Percentiles rank a stretch among this genome's conserved stretches.
phyloP scores from a whole-genome alignment of 2,797 vertebrate genomes.

The Anguilla pacifica region DNA sequence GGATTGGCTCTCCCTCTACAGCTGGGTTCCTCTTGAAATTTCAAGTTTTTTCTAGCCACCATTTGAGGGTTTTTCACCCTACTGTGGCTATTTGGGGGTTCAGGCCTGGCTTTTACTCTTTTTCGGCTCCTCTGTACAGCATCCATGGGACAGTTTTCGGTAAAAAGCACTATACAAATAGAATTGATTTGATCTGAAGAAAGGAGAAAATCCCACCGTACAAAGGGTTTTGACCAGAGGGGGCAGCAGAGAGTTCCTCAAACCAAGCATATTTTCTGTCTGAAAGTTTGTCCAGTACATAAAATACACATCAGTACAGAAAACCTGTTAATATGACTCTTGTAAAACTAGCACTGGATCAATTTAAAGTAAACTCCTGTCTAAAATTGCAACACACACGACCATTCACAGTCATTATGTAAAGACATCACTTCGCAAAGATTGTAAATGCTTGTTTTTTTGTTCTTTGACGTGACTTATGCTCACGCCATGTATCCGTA shows the following conservation, averaged over 20 bases:
- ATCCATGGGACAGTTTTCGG: too few relatives aligned
- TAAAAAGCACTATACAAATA: too few relatives aligned
- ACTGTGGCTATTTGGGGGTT: too few relatives aligned
- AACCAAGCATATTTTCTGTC: not conserved
- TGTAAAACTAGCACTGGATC: conserved; percentile 36
- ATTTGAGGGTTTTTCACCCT: too few relatives aligned
- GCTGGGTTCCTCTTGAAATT: too few relatives aligned
- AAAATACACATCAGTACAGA: conserved; percentile 21
- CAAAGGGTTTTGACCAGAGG: not conserved
- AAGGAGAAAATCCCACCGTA: not conserved
- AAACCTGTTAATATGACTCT: conserved; percentile 49
- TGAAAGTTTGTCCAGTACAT: not conserved
- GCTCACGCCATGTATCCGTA: not conserved
- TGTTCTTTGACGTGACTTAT: not conserved
- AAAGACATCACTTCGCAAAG: not conserved
- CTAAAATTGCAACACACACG: conserved; percentile 48
- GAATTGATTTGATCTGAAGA: not conserved
- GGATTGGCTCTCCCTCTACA: too few relatives aligned
- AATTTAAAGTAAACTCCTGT: conserved; percentile 45
- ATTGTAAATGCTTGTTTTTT: not conserved
- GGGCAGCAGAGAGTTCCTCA: not conserved
- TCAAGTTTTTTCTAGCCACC: too few relatives aligned
- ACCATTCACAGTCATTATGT: not conserved
- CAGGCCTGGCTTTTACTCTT: too few relatives aligned
- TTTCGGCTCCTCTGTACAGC: too few relatives aligned